Evolutionary conservation across 2,888 invertebrate genomes (phyloP).

Genomic region (Bhutanitis thaidina): DNA sequence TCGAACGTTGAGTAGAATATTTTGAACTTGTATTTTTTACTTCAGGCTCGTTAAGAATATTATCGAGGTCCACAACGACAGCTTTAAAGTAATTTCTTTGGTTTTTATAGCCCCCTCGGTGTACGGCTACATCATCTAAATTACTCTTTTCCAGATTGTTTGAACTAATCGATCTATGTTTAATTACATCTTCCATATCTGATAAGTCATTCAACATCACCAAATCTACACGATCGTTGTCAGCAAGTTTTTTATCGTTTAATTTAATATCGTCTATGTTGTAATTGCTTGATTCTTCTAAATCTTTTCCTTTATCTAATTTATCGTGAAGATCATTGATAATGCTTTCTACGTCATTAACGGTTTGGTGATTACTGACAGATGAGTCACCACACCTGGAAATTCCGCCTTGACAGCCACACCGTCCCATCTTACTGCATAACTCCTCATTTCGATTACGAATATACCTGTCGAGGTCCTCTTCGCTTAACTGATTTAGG

Average conservation of each 20-base stretch:
- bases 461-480: constrained; percentile 4
- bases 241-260: neutral
- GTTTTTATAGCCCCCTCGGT: neutral
- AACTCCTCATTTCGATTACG: constrained; percentile 15
- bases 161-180: neutral
- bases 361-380: constrained; percentile 20
- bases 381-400: constrained; percentile 19
- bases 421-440: constrained; percentile 25
- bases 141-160: no score
- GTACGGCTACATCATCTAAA: no score
- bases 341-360: constrained; percentile 26
- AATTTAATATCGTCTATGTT: neutral
- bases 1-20: no score
- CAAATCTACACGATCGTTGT: constrained; percentile 5
- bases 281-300: neutral
- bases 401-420: constrained; percentile 22
- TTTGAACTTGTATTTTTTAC: neutral
- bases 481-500: neutral
- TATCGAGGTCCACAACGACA: neutral
- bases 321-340: constrained; percentile 28
- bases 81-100: neutral
- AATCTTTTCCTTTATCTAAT: constrained; percentile 13
- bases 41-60: constrained; percentile 3
- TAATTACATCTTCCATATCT: constrained; percentile 8
- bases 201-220: constrained; percentile 5